Base-by-base conservation (phyloP, 2,888 invertebrate species). In the Drosophila niveifrons region DNA sequence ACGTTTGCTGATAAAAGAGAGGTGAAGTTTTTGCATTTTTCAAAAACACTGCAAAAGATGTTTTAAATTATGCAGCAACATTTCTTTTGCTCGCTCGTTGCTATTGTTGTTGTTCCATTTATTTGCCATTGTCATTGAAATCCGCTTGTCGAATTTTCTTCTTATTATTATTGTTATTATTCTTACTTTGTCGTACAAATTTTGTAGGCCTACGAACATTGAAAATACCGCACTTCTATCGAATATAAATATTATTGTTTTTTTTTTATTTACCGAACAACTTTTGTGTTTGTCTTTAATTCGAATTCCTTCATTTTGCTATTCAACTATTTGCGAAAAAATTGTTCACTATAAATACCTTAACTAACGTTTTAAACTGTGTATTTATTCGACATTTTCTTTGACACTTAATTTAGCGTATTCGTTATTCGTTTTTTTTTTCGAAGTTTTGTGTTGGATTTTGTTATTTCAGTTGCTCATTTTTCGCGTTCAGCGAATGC, bases 11-110 rank as follows among this genome's bases (percentile, higher is more conserved):
- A 18, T 17, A 18, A 23, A 41, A 15, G n/a, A 15, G n/a, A 36
- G 4, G n/a, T 10, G 28, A 4, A 15, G n/a, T 13, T 39, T 52
- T n/a, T 11, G 6, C 4, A 23, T 15, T 53, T 29, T 29, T 15
- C 17, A 63, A 55, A 66, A 48, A 61, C 15, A 52, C 58, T 64
- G 59, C 31, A 46, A 78, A 69, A 65, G 47, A 75, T 64, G 62
- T 74, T 43, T 62, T 78, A 31, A 82, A 85, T 70, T 72, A 66
- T 74, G 56, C 61, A 65, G 8, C 48, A 44, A 44, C 15, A 17
- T 15, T 46, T 17, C 28, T 11, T 23, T 31, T 11, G 7, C 10
- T 7, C 23, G 23, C 23, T 23, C 23, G 6, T 23, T 23, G 23
- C 23, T 23, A 23, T 23, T 23, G 23, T 17, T 23, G 23, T 17